Evolutionary conservation across 2,797 vertebrate species (phyloP), one percentile per base, ranked within the genome.

Genomic region (Champsocephalus esox): DNA sequence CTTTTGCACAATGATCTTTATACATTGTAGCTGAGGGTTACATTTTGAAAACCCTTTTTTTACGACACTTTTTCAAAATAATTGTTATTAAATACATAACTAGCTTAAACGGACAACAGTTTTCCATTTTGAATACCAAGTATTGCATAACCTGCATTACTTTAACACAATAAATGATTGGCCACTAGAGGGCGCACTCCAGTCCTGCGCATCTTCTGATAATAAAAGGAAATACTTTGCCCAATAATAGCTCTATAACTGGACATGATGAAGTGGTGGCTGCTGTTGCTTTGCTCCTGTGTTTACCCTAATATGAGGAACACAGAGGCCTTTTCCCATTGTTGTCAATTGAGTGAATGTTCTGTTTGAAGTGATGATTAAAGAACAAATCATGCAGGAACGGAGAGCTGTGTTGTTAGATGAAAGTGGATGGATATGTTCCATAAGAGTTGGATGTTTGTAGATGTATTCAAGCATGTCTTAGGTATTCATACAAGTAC

Each of bases 301-400:
- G 8, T 70, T 72, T 44, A 63, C 68, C 14, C 24, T 2, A 50
- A 75, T 51, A 32, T 9, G 24, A 70, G 49, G 46, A 68, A 12
- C 68, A 58, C 48, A 19, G 28, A 32, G 28, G 59, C 60, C 61
- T 54, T 60, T 46, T 51, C 49, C 14, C 45, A 10, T 48, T 68
- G 32, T 70, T 17, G 54, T 54, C 9, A 3, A 24, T 44, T 14
- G 45, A 71, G 28, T 17, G 41, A 68, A 14, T 59, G 48, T 65
- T 34, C 19, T 58, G 50, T 75, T 73, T 79, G 48, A 77, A 70
- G 65, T 57, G 38, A 55, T 73, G 61, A 85, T 75, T 84, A 74
- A 66, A 70, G 59, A 60, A 58, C 19, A 38, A 61, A 80, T 80
- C 57, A 48, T 34, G 3, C 51, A n/a, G 34, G 10, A 64, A 61